Evolutionary conservation across 64 coral and sea anemone species (phyloP).

Genomic region (Orbicella faveolata): DNA sequence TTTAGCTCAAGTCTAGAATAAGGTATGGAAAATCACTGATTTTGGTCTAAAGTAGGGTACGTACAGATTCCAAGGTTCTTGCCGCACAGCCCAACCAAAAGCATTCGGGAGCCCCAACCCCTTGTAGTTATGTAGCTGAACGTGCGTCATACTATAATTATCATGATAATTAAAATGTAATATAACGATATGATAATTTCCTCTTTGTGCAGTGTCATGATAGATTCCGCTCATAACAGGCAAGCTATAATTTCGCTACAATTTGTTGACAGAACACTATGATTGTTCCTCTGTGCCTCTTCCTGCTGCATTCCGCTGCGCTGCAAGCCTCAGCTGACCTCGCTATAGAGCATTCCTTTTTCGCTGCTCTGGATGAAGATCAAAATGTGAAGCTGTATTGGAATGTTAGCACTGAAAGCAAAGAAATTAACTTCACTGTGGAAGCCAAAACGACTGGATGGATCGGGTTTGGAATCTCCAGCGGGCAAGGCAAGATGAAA

Average conservation of each 20-base stretch:
- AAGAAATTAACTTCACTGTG: conserved; percentile 33
- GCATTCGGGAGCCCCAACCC: too few species aligned
- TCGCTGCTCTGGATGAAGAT: conserved; percentile 30
- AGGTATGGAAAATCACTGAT: too few species aligned
- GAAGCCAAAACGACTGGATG: conserved; percentile 57
- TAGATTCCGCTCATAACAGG: not conserved
- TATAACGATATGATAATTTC: too few species aligned
- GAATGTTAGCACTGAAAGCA: conserved; percentile 7
- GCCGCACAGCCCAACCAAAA: too few species aligned
- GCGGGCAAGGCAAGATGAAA: conserved; percentile 47
- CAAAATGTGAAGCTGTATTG: conserved; percentile 34
- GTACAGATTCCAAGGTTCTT: too few species aligned
- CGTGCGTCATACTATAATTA: too few species aligned
- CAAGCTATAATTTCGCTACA: too few species aligned
- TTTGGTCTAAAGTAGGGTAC: too few species aligned
- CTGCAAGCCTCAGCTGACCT: not conserved
- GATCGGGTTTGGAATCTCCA: conserved; percentile 51
- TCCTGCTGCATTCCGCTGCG: not conserved
- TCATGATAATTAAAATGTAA: too few species aligned
- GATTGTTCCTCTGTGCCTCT: not conserved
- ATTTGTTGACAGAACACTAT: not conserved
- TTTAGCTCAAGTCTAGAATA: too few species aligned
- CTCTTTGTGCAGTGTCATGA: too few species aligned
- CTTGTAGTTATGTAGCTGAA: too few species aligned
- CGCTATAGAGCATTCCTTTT: conserved; percentile 10